Evolutionary conservation across 2,797 vertebrate species (phyloP), one percentile per base, ranked within the genome.

Genomic region (Myioborus melanocephalus): DNA sequence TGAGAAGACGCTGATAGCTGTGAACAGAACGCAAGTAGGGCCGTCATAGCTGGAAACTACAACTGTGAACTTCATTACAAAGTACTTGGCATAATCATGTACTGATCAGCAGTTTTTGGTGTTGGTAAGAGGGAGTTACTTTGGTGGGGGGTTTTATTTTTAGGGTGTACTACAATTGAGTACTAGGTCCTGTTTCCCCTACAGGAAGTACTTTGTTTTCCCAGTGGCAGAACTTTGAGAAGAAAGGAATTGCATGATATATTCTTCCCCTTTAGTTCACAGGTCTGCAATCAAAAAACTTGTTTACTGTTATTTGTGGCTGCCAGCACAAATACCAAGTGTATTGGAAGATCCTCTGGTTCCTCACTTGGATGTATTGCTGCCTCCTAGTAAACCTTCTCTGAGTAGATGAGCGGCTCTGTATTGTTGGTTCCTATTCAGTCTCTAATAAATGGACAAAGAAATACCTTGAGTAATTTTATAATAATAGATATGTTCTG

Each of bases 371-470:
- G 37, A 53, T 90, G 14, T 37, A 61, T 75, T 80, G 76, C 75
- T 66, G 41, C 57, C 61, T 83, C 20, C 61, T 35, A 26, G 49
- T 55, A 8, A 21, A 34, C 10, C 56, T 64, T 44, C 52, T 91
- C 64, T 65, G 57, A 85, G 53, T 14, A 87, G n/a, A 81, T 47
- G 64, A 72, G 46, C 3, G 8, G 23, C 39, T 89, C 35, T 81
- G 14, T 80, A 8, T 78, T 28, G 60, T 80, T 80, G 46, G 19
- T 63, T 64, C 47, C 78, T 89, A 79, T 89, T 87, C n/a, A 72
- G 28, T 55, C 50, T 72, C 34, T 83, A 88, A 72, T 86, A 89
- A 93, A 83, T 86, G 56, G 87, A n/a, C 32, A 56, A 83, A 91
- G 69, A 77, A 80, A 65, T 43, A 60, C 41, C 82, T 81, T 76